A percentile compares a stretch with the other conserved stretches of the same genome.
Conservation (phyloP, 2,888 invertebrate genomes). For the Volucella zonaria region DNA sequence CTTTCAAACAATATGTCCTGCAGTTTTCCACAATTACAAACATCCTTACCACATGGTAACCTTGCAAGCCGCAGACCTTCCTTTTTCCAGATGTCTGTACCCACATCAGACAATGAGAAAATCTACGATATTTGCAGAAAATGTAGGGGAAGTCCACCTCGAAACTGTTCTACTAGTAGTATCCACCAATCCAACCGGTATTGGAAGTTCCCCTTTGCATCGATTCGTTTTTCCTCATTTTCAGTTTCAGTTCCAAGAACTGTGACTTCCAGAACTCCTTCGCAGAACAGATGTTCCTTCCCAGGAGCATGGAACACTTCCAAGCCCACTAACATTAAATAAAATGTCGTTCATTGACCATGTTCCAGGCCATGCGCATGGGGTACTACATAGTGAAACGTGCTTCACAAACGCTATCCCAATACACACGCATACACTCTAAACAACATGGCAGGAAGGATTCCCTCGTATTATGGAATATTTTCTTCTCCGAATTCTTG, state of each 20-base stretch:
- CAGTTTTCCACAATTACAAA: neutral
- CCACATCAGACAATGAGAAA: constrained; percentile 38
- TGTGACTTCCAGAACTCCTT: constrained; percentile 35
- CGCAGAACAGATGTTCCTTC: constrained; percentile 68
- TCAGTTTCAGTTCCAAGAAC: constrained; percentile 7
- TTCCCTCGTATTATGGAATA: constrained; percentile 59
- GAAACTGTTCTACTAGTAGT: constrained; percentile 38
- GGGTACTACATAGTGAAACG: constrained; percentile 59
- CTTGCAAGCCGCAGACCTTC: neutral
- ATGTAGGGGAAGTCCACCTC: constrained; percentile 33
- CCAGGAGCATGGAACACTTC: constrained; percentile 58
- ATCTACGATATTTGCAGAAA: constrained; percentile 71
- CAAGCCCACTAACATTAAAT: constrained; percentile 56
- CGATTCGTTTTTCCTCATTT: neutral
- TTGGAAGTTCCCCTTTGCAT: constrained; percentile 45
- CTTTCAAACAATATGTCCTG: too few relatives aligned
- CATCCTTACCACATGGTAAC: neutral
- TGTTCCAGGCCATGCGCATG: constrained; percentile 68
- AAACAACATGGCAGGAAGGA: constrained; percentile 72
- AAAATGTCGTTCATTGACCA: constrained; percentile 72
- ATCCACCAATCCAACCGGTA: constrained; percentile 22
- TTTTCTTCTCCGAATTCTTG: constrained; percentile 25
- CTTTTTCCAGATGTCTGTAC: constrained; percentile 1
- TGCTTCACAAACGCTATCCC: constrained; percentile 56
- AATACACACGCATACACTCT: neutral